phyloP scores from a whole-genome alignment of 2,888 invertebrate species.

The Silvanus unidentatus region DNA sequence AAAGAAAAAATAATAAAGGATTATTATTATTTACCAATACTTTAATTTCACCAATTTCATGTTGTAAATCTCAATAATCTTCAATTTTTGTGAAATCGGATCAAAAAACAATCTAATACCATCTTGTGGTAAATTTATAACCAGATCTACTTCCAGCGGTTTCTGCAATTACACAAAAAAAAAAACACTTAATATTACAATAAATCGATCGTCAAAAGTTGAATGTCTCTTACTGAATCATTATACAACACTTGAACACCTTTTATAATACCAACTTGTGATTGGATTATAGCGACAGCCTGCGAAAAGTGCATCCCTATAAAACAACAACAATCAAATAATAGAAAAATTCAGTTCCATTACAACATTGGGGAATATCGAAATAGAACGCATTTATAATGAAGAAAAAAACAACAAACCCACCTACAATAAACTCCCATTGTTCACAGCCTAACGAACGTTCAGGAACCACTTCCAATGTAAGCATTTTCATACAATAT shows the following conservation, averaged over 20 bases:
- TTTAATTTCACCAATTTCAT: constrained; percentile 95
- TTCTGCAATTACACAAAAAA: constrained; percentile 67
- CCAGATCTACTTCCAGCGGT: constrained; percentile 90
- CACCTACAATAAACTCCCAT: constrained; percentile 96
- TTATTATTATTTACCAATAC: constrained; percentile 74
- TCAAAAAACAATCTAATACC: constrained; percentile 96
- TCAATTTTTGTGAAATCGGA: constrained; percentile 87
- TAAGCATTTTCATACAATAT: constrained; percentile 67
- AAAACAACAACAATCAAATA: constrained; percentile 47
- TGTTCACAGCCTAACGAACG: constrained; percentile 92
- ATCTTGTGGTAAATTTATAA: constrained; percentile 93
- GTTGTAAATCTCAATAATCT: constrained; percentile 96
- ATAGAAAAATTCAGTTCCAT: too few species aligned
- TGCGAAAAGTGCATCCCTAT: constrained; percentile 98
- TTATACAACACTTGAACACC: constrained; percentile 96
- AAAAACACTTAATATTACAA: constrained; percentile 5
- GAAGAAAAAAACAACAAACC: constrained; percentile 42
- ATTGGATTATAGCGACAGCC: constrained; percentile 92
- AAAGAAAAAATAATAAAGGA: neutral
- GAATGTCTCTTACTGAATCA: constrained; percentile 68
- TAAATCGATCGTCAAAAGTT: constrained; percentile 3
- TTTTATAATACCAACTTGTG: constrained; percentile 90
- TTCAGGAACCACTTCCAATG: constrained; percentile 94
- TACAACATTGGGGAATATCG: neutral
- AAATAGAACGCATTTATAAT: constrained; percentile 14